These are phyloP conservation scores for Apis cerana DNA, from an alignment of 1,140 invertebrate genomes.

Conservation along the genomic window DNA sequence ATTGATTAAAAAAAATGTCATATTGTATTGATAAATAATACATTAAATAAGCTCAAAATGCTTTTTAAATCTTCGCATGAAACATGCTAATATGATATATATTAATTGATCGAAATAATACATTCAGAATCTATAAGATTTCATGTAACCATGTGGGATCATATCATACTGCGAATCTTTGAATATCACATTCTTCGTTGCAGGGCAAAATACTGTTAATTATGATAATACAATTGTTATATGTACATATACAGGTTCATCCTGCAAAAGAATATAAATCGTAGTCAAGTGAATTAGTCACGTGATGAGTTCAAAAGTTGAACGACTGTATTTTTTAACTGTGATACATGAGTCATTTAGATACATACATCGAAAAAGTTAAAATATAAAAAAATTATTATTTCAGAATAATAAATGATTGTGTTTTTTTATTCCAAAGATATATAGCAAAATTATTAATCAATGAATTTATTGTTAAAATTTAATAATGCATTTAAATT, in stretches of 20 bases:
- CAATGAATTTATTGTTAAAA: neutral
- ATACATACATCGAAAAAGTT: neutral
- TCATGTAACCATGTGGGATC: constrained; percentile 11
- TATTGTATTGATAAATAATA: neutral
- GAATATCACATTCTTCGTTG: neutral
- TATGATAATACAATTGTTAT: neutral
- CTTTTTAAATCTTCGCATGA: neutral
- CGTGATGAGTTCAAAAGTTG: constrained; percentile 4
- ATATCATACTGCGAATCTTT: neutral
- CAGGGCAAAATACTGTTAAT: neutral
- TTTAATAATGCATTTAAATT: neutral
- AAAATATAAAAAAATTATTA: neutral
- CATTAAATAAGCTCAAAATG: neutral
- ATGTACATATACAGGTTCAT: neutral
- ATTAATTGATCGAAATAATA: constrained; percentile 13
- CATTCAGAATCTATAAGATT: neutral
- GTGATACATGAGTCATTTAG: constrained; percentile 1
- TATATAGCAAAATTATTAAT: neutral
- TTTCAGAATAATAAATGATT: neutral
- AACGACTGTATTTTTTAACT: neutral
- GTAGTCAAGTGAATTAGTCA: neutral
- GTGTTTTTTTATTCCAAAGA: neutral
- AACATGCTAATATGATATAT: neutral
- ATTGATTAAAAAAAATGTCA: neutral
- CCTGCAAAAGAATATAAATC: neutral